Conservation (phyloP, 1,140 invertebrate species). For the Riptortus pedestris region DNA sequence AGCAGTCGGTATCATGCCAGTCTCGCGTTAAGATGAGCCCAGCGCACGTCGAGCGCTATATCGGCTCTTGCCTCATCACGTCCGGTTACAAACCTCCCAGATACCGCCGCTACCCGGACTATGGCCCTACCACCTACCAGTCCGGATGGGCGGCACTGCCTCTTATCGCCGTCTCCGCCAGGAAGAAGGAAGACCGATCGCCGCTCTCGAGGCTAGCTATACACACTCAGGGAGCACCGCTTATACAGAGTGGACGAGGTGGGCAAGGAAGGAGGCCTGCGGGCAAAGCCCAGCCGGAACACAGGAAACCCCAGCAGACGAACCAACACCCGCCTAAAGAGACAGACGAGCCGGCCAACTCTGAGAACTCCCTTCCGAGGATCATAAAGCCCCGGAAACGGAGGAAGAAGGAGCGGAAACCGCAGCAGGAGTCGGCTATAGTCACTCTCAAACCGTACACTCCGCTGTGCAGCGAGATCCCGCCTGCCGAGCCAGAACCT, state of each 20-base stretch:
- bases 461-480: constrained; percentile 34
- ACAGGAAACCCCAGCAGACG: constrained; percentile 14
- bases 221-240: constrained; percentile 63
- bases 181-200: constrained; percentile 25
- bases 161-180: background rate
- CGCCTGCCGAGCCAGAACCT: background rate
- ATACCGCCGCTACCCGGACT: constrained; percentile 10
- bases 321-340: constrained; percentile 34
- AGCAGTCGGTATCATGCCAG: constrained; percentile 11
- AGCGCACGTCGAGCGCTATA: constrained; percentile 14
- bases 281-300: constrained; percentile 26
- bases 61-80: constrained; percentile 14
- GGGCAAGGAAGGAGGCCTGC: constrained; percentile 26
- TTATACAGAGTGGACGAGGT: constrained; percentile 41
- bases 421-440: constrained; percentile 33
- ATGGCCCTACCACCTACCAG: background rate
- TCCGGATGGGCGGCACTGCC: constrained; percentile 5
- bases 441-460: constrained; percentile 38
- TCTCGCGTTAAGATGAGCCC: constrained; percentile 1
- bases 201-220: constrained; percentile 55
- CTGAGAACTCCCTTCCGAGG: constrained; percentile 67
- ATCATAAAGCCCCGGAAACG: constrained; percentile 81
- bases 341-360: constrained; percentile 60
- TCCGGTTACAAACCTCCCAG: constrained; percentile 4
- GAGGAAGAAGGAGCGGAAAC: constrained; percentile 77